phyloP scores from a whole-genome alignment of 2,888 invertebrate species.

The Rotaria magnacalcarata region DNA sequence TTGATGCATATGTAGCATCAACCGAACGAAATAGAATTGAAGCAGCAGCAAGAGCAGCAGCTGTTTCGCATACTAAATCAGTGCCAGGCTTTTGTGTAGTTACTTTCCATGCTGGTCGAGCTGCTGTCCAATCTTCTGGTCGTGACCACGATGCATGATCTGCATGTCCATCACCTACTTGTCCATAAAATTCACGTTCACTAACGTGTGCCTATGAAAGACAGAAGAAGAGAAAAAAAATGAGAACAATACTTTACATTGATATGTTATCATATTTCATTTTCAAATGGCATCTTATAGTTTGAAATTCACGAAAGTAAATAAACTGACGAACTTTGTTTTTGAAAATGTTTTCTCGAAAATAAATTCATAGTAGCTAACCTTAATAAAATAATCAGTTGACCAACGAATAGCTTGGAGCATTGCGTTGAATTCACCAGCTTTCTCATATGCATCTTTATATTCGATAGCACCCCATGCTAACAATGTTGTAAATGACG shows the following conservation, averaged over 20 bases:
- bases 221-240: neutral
- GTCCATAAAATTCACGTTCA: constrained; percentile 7
- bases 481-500: constrained; percentile 50
- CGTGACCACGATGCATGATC: constrained; percentile 67
- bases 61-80: constrained; percentile 66
- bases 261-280: neutral
- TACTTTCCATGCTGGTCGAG: constrained; percentile 64
- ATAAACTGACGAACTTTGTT: too few species aligned
- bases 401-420: constrained; percentile 63
- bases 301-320: too few species aligned
- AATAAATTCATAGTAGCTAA: neutral
- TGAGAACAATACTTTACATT: neutral
- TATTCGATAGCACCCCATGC: constrained; percentile 52
- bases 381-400: constrained; percentile 65
- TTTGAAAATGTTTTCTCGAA: too few species aligned
- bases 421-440: constrained; percentile 50
- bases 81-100: constrained; percentile 64
- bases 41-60: constrained; percentile 65
- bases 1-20: constrained; percentile 57
- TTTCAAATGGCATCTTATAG: neutral
- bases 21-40: constrained; percentile 60
- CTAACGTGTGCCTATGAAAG: neutral
- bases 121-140: constrained; percentile 65
- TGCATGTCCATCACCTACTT: constrained; percentile 60
- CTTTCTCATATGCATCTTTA: constrained; percentile 50